Conservation (phyloP, 2,888 invertebrate species). For the Agrotis exclamationis region DNA sequence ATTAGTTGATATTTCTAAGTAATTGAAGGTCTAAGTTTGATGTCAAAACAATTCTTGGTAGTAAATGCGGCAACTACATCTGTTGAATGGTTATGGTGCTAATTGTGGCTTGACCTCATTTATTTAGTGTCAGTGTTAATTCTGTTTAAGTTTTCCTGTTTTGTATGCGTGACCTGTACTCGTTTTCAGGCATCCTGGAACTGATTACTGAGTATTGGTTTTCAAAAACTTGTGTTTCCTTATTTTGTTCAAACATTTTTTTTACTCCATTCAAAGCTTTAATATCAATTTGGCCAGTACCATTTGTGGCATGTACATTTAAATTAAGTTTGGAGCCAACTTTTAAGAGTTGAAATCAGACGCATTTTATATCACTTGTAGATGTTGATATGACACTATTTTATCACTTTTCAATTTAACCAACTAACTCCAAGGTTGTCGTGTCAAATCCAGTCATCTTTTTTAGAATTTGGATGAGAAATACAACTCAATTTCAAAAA, state of each 20-base stretch:
- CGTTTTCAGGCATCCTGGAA: background rate
- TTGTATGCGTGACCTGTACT: background rate
- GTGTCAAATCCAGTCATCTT: background rate
- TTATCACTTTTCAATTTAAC: background rate
- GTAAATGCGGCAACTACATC: too few relatives aligned
- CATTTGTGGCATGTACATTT: background rate
- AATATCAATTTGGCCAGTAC: too few relatives aligned
- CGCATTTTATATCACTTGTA: background rate
- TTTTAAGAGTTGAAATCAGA: background rate
- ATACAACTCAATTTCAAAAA: background rate
- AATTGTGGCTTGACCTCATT: constrained; percentile 23
- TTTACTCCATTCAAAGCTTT: too few relatives aligned
- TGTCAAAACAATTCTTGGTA: constrained; percentile 36
- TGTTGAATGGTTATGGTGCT: background rate
- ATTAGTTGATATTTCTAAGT: constrained; percentile 10
- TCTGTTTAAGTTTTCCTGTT: background rate
- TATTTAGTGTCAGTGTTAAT: background rate
- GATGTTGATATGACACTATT: background rate
- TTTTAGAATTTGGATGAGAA: background rate
- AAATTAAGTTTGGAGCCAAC: background rate
- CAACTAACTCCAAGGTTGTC: background rate
- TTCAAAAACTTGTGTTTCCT: background rate
- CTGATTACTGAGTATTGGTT: background rate
- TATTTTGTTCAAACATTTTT: background rate
- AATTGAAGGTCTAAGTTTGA: background rate